Evolutionary conservation across 2,113 vertebrate species (phyloP).

Genomic region (Hydrolagus affinis): DNA sequence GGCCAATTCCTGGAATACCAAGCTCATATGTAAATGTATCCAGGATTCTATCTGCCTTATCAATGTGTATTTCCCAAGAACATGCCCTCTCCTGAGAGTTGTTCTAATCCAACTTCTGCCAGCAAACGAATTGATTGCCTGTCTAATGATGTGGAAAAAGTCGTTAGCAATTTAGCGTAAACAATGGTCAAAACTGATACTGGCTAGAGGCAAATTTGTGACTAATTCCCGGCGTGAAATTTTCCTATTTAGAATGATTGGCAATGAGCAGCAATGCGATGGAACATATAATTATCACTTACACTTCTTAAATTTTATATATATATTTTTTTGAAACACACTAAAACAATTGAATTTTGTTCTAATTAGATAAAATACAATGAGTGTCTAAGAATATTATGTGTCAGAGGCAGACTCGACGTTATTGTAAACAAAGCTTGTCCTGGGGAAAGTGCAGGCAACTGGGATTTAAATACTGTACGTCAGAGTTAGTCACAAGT

Average conservation of each 20-base stretch:
- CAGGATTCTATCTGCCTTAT: neutral
- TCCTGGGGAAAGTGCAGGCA: neutral
- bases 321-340: neutral
- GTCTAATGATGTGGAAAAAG: slow-evolving; percentile 28
- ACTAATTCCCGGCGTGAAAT: neutral
- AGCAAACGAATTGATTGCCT: slow-evolving; percentile 15
- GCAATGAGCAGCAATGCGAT: neutral
- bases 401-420: neutral
- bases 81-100: neutral
- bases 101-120: slow-evolving; percentile 15
- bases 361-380: neutral
- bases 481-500: neutral
- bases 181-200: slow-evolving; percentile 27
- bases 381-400: neutral
- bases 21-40: neutral
- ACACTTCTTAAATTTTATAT: too few relatives aligned
- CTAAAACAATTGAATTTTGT: neutral
- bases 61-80: neutral
- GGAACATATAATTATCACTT: neutral
- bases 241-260: slow-evolving; percentile 20
- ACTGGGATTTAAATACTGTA: neutral
- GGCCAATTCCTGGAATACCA: neutral
- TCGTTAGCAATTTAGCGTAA: slow-evolving; percentile 20
- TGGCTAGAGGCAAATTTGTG: slow-evolving; percentile 3
- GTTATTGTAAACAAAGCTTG: neutral